A percentile compares a stretch with the other conserved stretches of the same genome.
phyloP scores from a whole-genome alignment of 2,797 vertebrate genomes.

The Euthynnus affinis region DNA sequence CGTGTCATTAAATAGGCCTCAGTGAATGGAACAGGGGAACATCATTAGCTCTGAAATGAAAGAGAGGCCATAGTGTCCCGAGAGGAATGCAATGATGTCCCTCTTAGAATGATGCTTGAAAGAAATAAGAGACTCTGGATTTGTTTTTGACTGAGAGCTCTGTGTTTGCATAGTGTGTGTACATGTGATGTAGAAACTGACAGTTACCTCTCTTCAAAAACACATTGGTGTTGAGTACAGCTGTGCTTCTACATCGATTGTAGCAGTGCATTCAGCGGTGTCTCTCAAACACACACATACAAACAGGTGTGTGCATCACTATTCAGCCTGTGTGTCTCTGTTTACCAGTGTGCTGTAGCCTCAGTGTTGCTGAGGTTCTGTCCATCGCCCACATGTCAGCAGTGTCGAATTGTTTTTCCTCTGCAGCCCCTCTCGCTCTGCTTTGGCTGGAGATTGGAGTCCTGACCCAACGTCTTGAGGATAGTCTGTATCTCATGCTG shows the following conservation, averaged over 20 bases:
- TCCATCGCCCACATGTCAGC: constrained; percentile 55
- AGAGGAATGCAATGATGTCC: constrained; percentile 57
- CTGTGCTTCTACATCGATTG: constrained; percentile 13
- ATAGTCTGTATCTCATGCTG: constrained; percentile 71
- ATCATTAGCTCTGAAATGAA: constrained; percentile 71
- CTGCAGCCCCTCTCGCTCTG: constrained; percentile 30
- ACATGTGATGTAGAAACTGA: not conserved
- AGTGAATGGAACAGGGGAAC: constrained; percentile 40
- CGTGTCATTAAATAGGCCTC: constrained; percentile 66
- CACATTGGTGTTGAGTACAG: constrained; percentile 3
- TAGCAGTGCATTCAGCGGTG: constrained; percentile 1
- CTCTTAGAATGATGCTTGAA: constrained; percentile 44
- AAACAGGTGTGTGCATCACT: constrained; percentile 6
- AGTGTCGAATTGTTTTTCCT: constrained; percentile 70
- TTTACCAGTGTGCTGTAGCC: constrained; percentile 34
- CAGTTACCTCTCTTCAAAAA: constrained; percentile 8
- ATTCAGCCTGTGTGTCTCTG: constrained; percentile 39
- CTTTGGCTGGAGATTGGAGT: constrained; percentile 80
- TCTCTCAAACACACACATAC: not conserved
- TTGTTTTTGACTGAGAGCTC: constrained; percentile 30
- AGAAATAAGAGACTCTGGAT: constrained; percentile 35
- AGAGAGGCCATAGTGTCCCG: constrained; percentile 50
- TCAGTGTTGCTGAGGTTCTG: constrained; percentile 20
- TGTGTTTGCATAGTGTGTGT: not conserved
- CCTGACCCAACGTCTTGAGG: constrained; percentile 75